A percentile compares a stretch with the other conserved stretches of the same genome.
These are phyloP conservation scores for Anhinga rufa DNA, from an alignment of 2,113 vertebrate species.

Conservation along the genomic window DNA sequence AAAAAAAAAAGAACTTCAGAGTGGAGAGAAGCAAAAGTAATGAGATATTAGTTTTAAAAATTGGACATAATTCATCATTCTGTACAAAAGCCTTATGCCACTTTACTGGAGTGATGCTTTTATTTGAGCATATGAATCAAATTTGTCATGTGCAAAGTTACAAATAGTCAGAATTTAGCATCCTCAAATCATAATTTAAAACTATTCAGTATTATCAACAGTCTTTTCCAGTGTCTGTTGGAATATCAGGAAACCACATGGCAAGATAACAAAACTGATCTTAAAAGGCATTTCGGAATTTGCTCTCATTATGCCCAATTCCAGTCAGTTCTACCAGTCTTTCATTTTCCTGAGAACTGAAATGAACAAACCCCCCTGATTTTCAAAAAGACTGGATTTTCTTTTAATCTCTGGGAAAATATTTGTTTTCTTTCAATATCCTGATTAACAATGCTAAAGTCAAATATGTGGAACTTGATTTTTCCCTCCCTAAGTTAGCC, in stretches of 20 bases:
- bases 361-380: neutral
- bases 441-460: neutral
- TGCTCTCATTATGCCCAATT: neutral
- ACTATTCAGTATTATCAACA: slow-evolving; percentile 22
- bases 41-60: slow-evolving; percentile 17
- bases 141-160: neutral
- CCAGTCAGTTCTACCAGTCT: neutral
- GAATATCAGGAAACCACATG: slow-evolving; percentile 15
- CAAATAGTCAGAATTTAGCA: neutral
- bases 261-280: slow-evolving; percentile 7
- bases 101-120: neutral
- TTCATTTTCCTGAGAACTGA: neutral
- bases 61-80: slow-evolving; percentile 9
- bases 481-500: neutral
- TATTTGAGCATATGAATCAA: neutral
- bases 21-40: neutral
- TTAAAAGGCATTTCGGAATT: slow-evolving; percentile 20
- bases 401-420: slow-evolving; percentile 20
- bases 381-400: slow-evolving; percentile 16
- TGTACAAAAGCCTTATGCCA: neutral
- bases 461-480: neutral
- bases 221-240: slow-evolving; percentile 7
- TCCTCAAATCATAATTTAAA: neutral
- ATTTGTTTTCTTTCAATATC: neutral
- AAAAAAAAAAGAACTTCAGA: neutral